phyloP scores from a whole-genome alignment of 2,888 invertebrate genomes.

The Acleris emargana region DNA sequence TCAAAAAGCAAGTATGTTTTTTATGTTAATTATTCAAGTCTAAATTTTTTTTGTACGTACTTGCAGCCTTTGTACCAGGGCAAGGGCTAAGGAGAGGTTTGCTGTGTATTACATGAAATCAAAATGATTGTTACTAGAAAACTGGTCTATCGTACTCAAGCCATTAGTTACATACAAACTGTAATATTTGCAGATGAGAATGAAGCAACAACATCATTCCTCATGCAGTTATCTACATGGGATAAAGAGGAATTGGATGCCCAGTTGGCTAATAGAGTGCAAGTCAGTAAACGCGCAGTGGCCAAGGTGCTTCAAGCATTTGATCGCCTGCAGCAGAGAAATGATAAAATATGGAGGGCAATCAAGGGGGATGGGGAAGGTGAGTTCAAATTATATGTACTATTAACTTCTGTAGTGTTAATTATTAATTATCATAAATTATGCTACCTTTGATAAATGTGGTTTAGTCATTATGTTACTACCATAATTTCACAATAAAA shows the following conservation, averaged over 20 bases:
- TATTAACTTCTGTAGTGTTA: too few relatives aligned
- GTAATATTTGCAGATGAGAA: slow-evolving; percentile 91
- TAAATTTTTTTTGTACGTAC: too few relatives aligned
- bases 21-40: too few relatives aligned
- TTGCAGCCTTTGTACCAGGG: too few relatives aligned
- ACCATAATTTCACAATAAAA: too few relatives aligned
- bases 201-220: slow-evolving; percentile 97
- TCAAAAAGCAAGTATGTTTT: too few relatives aligned
- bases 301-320: slow-evolving; percentile 98
- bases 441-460: too few relatives aligned
- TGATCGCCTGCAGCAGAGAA: slow-evolving; percentile 96
- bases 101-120: too few relatives aligned
- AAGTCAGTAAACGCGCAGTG: slow-evolving; percentile 97
- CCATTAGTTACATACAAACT: slow-evolving; percentile 5
- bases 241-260: slow-evolving; percentile 98
- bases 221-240: slow-evolving; percentile 98
- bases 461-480: too few relatives aligned
- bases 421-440: too few relatives aligned
- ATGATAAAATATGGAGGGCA: slow-evolving; percentile 95
- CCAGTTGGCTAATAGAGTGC: slow-evolving; percentile 96
- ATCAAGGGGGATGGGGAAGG: slow-evolving; percentile 92
- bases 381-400: slow-evolving; percentile 40
- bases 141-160: background rate
- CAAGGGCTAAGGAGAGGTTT: too few relatives aligned
- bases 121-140: too few relatives aligned